phyloP scores from a whole-genome alignment of 2,888 invertebrate species.

The Eulithis testata region DNA sequence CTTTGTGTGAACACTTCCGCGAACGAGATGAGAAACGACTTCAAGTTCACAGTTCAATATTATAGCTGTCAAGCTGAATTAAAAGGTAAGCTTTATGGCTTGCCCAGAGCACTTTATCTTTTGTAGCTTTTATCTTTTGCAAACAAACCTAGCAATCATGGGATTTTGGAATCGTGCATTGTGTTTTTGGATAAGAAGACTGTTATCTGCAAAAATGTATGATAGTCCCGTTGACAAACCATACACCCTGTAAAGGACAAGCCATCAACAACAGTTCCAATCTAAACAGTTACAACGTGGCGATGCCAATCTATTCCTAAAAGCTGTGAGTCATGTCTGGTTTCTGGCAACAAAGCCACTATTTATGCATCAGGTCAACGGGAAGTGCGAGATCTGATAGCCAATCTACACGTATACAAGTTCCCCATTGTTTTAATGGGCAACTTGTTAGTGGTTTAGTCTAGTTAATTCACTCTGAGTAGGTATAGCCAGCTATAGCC shows the following conservation, averaged over 20 bases:
- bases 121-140: too few relatives aligned
- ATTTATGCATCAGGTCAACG: constrained; percentile 23
- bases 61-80: constrained; percentile 2
- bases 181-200: too few relatives aligned
- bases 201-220: too few relatives aligned
- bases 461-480: too few relatives aligned
- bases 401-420: background rate
- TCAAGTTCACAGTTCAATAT: constrained; percentile 20
- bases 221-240: too few relatives aligned
- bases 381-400: constrained; percentile 35
- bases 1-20: constrained; percentile 35
- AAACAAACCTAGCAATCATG: too few relatives aligned
- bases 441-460: background rate
- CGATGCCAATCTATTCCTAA: constrained; percentile 4
- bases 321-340: constrained; percentile 26
- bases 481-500: too few relatives aligned
- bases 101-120: background rate
- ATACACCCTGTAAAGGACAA: too few relatives aligned
- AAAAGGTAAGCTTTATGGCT: background rate
- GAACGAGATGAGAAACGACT: constrained; percentile 28
- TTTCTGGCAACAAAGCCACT: constrained; percentile 32
- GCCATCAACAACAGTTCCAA: too few relatives aligned
- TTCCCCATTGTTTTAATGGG: background rate
- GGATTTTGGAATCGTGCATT: too few relatives aligned
- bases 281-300: background rate